phyloP scores from a whole-genome alignment of 2,888 invertebrate species.

The Opisthograptis luteolata region DNA sequence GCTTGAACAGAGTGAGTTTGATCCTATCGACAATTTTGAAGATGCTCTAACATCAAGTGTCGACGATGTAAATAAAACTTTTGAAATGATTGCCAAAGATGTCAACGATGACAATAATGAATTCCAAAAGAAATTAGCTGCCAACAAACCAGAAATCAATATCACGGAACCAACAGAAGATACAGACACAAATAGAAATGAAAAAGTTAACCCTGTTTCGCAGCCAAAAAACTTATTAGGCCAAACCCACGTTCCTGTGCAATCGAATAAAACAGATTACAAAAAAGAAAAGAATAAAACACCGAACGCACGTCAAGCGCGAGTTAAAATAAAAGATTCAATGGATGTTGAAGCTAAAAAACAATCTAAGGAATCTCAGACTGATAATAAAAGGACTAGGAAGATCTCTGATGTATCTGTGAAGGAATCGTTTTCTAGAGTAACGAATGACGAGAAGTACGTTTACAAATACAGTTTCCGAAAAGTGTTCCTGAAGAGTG shows the following conservation, averaged over 20 bases:
- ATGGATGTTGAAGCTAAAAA: slow-evolving; percentile 57
- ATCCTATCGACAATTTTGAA: slow-evolving; percentile 75
- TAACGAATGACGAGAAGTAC: slow-evolving; percentile 83
- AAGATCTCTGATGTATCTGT: slow-evolving; percentile 45
- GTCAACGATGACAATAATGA: slow-evolving; percentile 39
- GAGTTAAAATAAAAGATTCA: slow-evolving; percentile 74
- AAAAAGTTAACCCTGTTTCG: slow-evolving; percentile 60
- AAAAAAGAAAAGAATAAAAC: slow-evolving; percentile 81
- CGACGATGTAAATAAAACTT: slow-evolving; percentile 72
- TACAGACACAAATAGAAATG: slow-evolving; percentile 45
- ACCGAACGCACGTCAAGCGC: slow-evolving; percentile 67
- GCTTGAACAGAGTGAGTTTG: slow-evolving; percentile 48
- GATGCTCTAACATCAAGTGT: slow-evolving; percentile 73
- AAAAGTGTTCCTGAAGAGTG: slow-evolving; percentile 85
- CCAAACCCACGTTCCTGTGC: slow-evolving; percentile 80
- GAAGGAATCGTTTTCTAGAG: slow-evolving; percentile 54
- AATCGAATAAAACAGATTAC: slow-evolving; percentile 80
- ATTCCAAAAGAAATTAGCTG: slow-evolving; percentile 33
- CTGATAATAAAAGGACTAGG: slow-evolving; percentile 52
- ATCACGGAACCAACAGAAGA: slow-evolving; percentile 63
- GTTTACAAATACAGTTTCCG: slow-evolving; percentile 87
- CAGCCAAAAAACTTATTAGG: slow-evolving; percentile 84
- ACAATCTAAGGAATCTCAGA: slow-evolving; percentile 65
- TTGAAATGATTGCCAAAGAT: slow-evolving; percentile 72
- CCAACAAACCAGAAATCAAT: slow-evolving; percentile 64